Percentiles rank a stretch among this genome's conserved stretches.
phyloP scores from a whole-genome alignment of 2,888 invertebrate genomes.

The Cryptosula pallasiana region DNA sequence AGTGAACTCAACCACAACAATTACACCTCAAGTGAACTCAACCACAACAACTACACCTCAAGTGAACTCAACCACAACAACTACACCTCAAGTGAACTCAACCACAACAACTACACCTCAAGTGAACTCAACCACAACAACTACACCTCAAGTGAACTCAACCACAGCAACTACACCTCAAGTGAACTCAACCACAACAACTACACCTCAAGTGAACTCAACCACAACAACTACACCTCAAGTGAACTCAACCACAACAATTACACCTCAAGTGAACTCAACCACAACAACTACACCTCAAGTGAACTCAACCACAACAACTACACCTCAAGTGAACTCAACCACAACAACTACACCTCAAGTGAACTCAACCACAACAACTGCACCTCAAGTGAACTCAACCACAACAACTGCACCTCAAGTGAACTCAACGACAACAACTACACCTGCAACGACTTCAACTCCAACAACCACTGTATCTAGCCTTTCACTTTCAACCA shows the following conservation, averaged over 20 bases:
- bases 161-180: background rate
- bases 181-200: background rate
- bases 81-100: background rate
- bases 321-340: too few species aligned
- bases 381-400: background rate
- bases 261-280: background rate
- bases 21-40: background rate
- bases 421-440: background rate
- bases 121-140: too few species aligned
- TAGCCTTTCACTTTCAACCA: background rate
- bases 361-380: background rate
- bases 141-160: too few species aligned
- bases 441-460: background rate
- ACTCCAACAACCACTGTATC: background rate
- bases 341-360: background rate
- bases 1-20: background rate
- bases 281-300: background rate
- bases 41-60: too few species aligned
- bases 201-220: background rate
- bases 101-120: background rate
- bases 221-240: too few species aligned
- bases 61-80: background rate
- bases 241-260: background rate
- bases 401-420: background rate
- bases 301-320: too few species aligned